phyloP scores from a whole-genome alignment of 2,888 invertebrate genomes.

The Mimumesa dahlbomi region DNA sequence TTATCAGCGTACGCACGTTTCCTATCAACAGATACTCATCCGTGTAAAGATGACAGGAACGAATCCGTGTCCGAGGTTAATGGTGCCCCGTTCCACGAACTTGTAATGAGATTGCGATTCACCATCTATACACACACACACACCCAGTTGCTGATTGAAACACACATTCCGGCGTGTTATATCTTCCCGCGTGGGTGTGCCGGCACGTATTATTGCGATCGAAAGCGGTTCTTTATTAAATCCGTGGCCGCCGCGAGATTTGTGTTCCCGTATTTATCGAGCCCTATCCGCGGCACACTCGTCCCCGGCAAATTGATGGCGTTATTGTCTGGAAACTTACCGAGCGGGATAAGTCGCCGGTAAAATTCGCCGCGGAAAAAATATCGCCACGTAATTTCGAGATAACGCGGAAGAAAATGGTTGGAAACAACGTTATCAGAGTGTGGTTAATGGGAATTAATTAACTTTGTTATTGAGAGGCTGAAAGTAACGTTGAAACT shows the following conservation, averaged over 20 bases:
- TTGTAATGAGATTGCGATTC: conserved; percentile 2
- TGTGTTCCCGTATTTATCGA: no score
- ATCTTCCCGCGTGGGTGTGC: background rate
- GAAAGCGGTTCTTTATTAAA: conserved; percentile 2
- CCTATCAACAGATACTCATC: background rate
- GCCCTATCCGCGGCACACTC: background rate
- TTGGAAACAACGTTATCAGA: no score
- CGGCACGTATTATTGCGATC: background rate
- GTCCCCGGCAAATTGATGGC: conserved; percentile 2
- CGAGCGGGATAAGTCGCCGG: no score
- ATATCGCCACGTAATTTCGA: no score
- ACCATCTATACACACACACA: background rate
- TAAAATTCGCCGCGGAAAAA: no score
- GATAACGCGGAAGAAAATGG: no score
- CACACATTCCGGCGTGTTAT: background rate
- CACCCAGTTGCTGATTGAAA: background rate
- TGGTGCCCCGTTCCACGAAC: background rate
- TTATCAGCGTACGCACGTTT: background rate
- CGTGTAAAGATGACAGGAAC: conserved; percentile 5
- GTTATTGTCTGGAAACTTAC: background rate
- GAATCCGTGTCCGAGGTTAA: background rate
- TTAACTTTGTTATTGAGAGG: no score
- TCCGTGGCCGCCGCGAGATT: background rate
- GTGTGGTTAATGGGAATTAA: no score
- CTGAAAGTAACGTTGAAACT: no score